phyloP scores from a whole-genome alignment of 2,797 vertebrate genomes.

The Lutjanus argentimaculatus region DNA sequence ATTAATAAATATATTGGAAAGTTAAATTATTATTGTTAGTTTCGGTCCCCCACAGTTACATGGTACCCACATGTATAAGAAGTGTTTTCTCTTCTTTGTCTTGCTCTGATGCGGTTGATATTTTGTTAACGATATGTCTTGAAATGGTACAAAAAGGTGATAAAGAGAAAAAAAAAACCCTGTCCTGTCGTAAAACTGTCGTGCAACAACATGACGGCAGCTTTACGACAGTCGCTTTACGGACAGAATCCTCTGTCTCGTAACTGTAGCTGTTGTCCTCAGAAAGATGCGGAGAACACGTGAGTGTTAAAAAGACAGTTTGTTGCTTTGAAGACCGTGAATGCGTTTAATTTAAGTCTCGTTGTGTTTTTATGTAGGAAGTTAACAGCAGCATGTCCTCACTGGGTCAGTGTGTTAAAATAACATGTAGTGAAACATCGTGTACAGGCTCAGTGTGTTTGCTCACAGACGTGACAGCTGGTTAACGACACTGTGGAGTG shows the following conservation, averaged over 20 bases:
- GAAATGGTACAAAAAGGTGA: no score
- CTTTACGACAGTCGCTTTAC: constrained; percentile 50
- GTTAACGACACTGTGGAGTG: background rate
- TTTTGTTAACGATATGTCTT: no score
- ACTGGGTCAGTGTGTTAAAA: background rate
- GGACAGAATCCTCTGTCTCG: background rate
- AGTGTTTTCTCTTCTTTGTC: no score
- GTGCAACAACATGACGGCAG: constrained; percentile 2
- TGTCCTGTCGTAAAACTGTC: constrained; percentile 61
- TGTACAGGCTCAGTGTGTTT: background rate
- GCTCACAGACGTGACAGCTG: background rate
- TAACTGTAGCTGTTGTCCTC: constrained; percentile 51
- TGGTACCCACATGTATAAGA: no score
- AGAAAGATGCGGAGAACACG: constrained; percentile 30
- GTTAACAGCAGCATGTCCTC: background rate
- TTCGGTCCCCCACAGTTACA: no score
- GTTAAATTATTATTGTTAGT: no score
- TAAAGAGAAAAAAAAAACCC: no score
- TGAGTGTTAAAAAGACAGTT: constrained; percentile 19
- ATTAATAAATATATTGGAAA: no score
- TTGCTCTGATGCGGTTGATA: no score
- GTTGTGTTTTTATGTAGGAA: background rate
- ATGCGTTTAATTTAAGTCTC: accelerated
- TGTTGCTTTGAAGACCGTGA: accelerated
- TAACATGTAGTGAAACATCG: background rate